phyloP scores from a whole-genome alignment of 2,888 invertebrate species.

The Macrophya annulata region DNA sequence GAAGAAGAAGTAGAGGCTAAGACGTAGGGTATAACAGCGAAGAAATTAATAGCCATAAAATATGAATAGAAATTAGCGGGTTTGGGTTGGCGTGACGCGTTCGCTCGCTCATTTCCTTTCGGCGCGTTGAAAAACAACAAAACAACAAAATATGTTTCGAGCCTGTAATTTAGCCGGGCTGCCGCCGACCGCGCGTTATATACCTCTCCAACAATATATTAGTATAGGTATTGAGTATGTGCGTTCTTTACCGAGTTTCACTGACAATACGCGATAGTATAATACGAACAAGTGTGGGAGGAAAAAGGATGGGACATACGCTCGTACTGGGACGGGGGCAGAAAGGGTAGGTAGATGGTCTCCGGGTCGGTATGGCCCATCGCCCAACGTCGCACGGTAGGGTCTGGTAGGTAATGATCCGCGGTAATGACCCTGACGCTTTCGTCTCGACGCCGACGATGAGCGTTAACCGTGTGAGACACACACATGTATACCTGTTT shows the following conservation, averaged over 20 bases:
- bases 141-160: slow-evolving; percentile 78
- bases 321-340: neutral
- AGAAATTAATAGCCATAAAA: slow-evolving; percentile 80
- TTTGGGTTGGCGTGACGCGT: slow-evolving; percentile 80
- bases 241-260: slow-evolving; percentile 7
- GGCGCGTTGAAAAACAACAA: slow-evolving; percentile 80
- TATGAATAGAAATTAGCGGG: slow-evolving; percentile 80
- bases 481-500: neutral
- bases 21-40: slow-evolving; percentile 75
- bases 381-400: slow-evolving; percentile 76
- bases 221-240: slow-evolving; percentile 12
- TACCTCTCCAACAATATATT: slow-evolving; percentile 59
- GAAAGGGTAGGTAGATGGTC: slow-evolving; percentile 46
- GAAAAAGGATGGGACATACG: neutral
- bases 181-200: slow-evolving; percentile 75
- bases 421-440: slow-evolving; percentile 78
- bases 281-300: slow-evolving; percentile 9
- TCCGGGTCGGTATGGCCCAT: slow-evolving; percentile 58
- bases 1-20: slow-evolving; percentile 59
- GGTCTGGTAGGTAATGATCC: slow-evolving; percentile 78
- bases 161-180: slow-evolving; percentile 79
- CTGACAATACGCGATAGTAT: slow-evolving; percentile 25
- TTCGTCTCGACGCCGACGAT: slow-evolving; percentile 66
- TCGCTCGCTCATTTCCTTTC: slow-evolving; percentile 80
- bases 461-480: slow-evolving; percentile 48